phyloP scores from a whole-genome alignment of 2,113 vertebrate species.

The Neoarius graeffei region DNA sequence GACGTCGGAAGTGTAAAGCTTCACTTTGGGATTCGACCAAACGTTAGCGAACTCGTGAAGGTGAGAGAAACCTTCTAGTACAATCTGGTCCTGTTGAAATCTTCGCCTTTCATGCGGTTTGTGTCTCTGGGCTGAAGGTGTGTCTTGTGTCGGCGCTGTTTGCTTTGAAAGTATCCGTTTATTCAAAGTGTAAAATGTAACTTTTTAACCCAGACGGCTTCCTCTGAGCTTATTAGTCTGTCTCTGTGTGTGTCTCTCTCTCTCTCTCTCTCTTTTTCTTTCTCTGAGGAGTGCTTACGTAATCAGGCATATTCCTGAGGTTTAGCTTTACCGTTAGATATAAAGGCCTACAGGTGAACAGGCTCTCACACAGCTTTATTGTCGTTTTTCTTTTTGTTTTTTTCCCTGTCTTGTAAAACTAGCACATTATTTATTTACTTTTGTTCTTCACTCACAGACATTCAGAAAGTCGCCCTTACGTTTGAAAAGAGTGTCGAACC shows the following conservation, averaged over 20 bases:
- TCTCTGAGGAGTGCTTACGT: conserved; percentile 60
- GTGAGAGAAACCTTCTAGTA: conserved; percentile 43
- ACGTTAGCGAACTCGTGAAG: conserved; percentile 41
- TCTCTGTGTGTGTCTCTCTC: not conserved
- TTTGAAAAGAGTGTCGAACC: no score
- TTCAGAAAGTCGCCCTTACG: no score
- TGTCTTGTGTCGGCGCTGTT: not conserved
- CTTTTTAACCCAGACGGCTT: not conserved
- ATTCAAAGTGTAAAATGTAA: not conserved
- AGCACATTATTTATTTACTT: not conserved
- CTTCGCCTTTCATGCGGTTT: not conserved
- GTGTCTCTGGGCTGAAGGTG: not conserved
- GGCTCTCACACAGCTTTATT: not conserved
- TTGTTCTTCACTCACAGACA: not conserved
- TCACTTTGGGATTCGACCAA: conserved; percentile 52
- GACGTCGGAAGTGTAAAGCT: conserved; percentile 56
- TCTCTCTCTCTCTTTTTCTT: not conserved
- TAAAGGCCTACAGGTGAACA: conserved; percentile 22
- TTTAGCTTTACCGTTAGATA: conserved; percentile 70
- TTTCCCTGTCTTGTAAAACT: not conserved
- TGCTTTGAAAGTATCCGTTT: not conserved
- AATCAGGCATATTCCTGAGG: conserved; percentile 56
- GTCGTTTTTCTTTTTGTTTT: not conserved
- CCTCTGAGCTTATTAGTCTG: conserved; percentile 18
- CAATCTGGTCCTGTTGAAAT: no score